Evolutionary conservation across 2,797 vertebrate species (phyloP).

Genomic region (Spondyliosoma cantharus): DNA sequence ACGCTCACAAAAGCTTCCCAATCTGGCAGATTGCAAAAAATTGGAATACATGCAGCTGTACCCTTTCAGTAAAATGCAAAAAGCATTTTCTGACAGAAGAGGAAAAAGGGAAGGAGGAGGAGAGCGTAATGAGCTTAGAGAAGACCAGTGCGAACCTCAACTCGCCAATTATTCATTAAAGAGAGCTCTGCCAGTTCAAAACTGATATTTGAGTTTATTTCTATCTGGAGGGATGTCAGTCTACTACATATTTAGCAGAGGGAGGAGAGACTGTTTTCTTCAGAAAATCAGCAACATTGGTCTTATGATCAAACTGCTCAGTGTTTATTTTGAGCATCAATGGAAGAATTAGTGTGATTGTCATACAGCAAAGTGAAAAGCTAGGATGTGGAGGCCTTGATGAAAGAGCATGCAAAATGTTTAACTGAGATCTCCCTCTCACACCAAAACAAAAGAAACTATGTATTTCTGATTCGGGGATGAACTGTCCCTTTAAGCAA

Average conservation of each 20-base stretch:
- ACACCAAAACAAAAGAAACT: no score
- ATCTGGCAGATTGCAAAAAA: slow-evolving; percentile 12
- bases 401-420: no score
- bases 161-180: slow-evolving; percentile 23
- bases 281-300: not conserved
- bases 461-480: no score
- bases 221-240: not conserved
- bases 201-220: slow-evolving; percentile 1
- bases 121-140: not conserved
- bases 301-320: not conserved
- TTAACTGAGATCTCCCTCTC: no score
- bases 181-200: slow-evolving; percentile 9
- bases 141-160: slow-evolving; percentile 9
- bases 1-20: not conserved
- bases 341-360: not conserved
- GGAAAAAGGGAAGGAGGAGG: not conserved
- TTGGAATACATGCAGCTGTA: slow-evolving; percentile 5
- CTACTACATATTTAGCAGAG: not conserved
- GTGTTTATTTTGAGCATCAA: not conserved
- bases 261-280: not conserved
- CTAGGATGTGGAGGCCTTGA: not conserved
- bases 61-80: not conserved
- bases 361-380: not conserved
- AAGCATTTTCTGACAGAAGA: not conserved
- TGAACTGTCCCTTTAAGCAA: no score